A percentile compares a stretch with the other conserved stretches of the same genome.
Conservation (phyloP, 2,888 invertebrate species). For the Girardia tigrina region DNA sequence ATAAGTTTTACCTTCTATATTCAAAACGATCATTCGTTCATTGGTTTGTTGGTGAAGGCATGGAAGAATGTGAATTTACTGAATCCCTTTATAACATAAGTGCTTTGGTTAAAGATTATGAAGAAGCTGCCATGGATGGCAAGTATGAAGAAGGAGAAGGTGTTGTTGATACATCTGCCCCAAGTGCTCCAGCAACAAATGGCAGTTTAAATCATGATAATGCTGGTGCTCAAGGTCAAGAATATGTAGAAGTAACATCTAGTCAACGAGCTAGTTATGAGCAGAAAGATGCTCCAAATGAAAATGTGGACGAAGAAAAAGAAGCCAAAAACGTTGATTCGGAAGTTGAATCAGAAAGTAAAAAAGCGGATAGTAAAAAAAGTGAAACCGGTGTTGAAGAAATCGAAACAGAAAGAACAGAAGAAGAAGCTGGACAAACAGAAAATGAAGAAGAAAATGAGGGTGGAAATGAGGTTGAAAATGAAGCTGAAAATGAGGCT, state of each 20-base stretch:
- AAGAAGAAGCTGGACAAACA: neutral
- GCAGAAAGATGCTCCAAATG: neutral
- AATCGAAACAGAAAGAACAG: neutral
- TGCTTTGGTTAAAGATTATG: slow-evolving; percentile 33
- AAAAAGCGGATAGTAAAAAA: neutral
- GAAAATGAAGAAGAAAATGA: neutral
- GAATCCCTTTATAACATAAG: slow-evolving; percentile 44
- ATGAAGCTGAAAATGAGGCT: neutral
- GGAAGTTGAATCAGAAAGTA: neutral
- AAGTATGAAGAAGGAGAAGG: neutral
- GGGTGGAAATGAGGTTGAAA: too few relatives aligned
- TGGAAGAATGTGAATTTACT: slow-evolving; percentile 39
- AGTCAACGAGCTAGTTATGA: slow-evolving; percentile 12
- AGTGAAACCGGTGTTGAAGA: slow-evolving; percentile 9
- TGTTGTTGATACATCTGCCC: neutral
- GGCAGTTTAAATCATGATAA: neutral
- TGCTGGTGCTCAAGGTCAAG: neutral
- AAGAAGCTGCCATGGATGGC: slow-evolving; percentile 25
- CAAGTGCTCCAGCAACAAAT: slow-evolving; percentile 11
- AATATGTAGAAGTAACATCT: neutral
- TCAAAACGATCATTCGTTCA: slow-evolving; percentile 39
- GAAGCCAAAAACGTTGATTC: neutral
- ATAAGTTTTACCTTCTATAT: slow-evolving; percentile 41
- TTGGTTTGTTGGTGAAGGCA: slow-evolving; percentile 40
- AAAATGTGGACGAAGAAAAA: neutral